These are phyloP conservation scores for Alentia gelatinosa DNA, from an alignment of 2,888 invertebrate species.

Conservation along the genomic window DNA sequence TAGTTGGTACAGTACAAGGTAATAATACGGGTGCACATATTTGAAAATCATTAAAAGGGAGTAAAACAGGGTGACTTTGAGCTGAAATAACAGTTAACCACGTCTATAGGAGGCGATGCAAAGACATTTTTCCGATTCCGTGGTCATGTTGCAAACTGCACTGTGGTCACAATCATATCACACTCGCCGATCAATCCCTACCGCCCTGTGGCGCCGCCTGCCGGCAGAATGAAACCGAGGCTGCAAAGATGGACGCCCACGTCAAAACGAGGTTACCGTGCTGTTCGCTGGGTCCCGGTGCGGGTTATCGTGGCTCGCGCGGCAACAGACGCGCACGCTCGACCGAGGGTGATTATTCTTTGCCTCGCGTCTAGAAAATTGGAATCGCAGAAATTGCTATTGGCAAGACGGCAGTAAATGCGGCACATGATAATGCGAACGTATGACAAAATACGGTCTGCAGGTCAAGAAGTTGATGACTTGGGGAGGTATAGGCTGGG, in stretches of 20 bases:
- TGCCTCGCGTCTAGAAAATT: not conserved
- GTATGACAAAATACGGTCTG: too few relatives aligned
- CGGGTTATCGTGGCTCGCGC: not conserved
- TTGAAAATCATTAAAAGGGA: too few relatives aligned
- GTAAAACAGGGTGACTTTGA: not conserved
- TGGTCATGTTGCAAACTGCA: not conserved
- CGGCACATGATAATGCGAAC: not conserved
- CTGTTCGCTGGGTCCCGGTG: not conserved
- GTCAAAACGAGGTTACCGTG: not conserved
- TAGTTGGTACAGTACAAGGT: too few relatives aligned
- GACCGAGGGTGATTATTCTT: not conserved
- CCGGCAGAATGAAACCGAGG: not conserved
- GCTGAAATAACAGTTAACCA: not conserved
- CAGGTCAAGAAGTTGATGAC: too few relatives aligned
- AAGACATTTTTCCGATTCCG: not conserved
- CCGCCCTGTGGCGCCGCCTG: not conserved
- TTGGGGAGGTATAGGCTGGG: not conserved
- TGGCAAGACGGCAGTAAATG: not conserved
- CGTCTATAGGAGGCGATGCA: not conserved
- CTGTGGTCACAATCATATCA: not conserved
- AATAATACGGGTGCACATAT: too few relatives aligned
- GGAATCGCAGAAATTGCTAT: not conserved
- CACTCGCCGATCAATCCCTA: not conserved
- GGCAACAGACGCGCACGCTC: not conserved
- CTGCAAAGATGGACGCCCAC: not conserved